Evolutionary conservation across 1,140 invertebrate species (phyloP).

Genomic region (Riptortus pedestris): DNA sequence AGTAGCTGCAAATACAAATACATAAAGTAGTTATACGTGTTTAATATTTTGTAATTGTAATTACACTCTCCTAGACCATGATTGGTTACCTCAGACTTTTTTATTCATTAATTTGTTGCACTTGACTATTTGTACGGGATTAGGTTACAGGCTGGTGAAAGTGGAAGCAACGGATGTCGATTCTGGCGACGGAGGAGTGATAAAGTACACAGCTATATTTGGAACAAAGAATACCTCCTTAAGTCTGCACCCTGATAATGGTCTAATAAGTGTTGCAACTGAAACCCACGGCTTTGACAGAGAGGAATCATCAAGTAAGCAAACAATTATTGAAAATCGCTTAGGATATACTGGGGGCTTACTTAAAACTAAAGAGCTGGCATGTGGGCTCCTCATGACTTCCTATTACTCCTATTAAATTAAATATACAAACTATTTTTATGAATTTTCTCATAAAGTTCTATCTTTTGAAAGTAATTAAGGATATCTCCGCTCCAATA

Average conservation of each 20-base stretch:
- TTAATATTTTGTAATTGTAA: background rate
- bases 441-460: too few relatives aligned
- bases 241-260: conserved; percentile 62
- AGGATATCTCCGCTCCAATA: too few relatives aligned
- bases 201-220: conserved; percentile 53
- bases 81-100: too few relatives aligned
- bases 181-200: conserved; percentile 46
- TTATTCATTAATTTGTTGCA: too few relatives aligned
- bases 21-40: background rate
- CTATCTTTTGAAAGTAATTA: too few relatives aligned
- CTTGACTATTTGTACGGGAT: too few relatives aligned
- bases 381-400: too few relatives aligned
- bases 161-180: conserved; percentile 63
- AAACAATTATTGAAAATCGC: background rate
- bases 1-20: background rate
- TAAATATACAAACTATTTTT: too few relatives aligned
- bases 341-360: too few relatives aligned
- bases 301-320: conserved; percentile 52
- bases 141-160: conserved; percentile 28
- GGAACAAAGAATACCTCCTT: conserved; percentile 65
- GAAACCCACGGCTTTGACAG: conserved; percentile 68
- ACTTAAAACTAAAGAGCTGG: too few relatives aligned
- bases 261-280: conserved; percentile 65
- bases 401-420: too few relatives aligned
- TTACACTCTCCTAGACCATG: too few relatives aligned